A percentile compares a stretch with the other conserved stretches of the same genome.
These are phyloP conservation scores for Brevimyrus niger DNA, from an alignment of 2,113 vertebrate genomes.

Conservation along the genomic window DNA sequence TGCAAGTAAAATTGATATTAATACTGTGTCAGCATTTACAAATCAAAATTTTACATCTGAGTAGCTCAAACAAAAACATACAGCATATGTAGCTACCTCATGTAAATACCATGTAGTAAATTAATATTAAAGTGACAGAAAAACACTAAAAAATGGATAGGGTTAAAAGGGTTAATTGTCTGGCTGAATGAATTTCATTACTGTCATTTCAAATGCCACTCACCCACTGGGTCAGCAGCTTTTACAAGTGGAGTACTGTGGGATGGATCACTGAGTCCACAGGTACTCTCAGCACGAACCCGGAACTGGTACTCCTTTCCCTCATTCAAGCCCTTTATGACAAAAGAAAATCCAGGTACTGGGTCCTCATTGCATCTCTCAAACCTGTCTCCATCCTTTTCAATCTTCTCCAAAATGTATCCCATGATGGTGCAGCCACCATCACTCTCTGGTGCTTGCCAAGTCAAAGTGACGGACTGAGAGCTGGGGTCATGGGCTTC, in stretches of 20 bases:
- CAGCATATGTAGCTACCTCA: no score
- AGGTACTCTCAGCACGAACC: slow-evolving; percentile 86
- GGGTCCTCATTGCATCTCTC: slow-evolving; percentile 78
- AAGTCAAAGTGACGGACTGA: slow-evolving; percentile 80
- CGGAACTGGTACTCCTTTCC: slow-evolving; percentile 87
- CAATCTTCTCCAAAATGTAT: slow-evolving; percentile 85
- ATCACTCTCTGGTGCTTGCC: slow-evolving; percentile 89
- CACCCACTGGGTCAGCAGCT: slow-evolving; percentile 87
- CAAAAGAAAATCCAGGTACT: slow-evolving; percentile 73
- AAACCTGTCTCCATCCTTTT: slow-evolving; percentile 83
- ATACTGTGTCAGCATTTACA: no score
- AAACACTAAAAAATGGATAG: no score
- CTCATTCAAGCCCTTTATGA: slow-evolving; percentile 78
- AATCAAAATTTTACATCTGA: no score
- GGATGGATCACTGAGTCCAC: slow-evolving; percentile 86
- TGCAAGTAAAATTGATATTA: no score
- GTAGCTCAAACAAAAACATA: no score
- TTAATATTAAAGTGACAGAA: no score
- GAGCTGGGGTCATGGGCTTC: slow-evolving; percentile 78
- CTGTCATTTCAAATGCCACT: slow-evolving; percentile 19
- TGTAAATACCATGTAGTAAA: no score
- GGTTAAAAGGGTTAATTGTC: neutral
- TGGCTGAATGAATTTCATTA: neutral
- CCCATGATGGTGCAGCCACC: slow-evolving; percentile 92
- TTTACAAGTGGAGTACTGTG: slow-evolving; percentile 69